Percentiles rank a stretch among this genome's conserved stretches.
phyloP scores from a whole-genome alignment of 2,888 invertebrate species.

The Drosophila mettleri region DNA sequence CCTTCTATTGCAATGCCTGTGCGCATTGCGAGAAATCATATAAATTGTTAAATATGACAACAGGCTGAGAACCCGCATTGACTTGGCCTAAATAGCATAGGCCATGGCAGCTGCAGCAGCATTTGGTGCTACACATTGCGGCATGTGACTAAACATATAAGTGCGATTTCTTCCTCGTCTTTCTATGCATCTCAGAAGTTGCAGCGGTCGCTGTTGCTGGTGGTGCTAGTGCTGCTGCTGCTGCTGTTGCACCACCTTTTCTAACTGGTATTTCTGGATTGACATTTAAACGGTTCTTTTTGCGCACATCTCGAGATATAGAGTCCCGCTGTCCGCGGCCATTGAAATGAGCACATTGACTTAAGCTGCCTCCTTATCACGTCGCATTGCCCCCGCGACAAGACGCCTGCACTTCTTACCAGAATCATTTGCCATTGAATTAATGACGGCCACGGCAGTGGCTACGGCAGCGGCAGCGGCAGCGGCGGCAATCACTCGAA shows the following conservation, averaged over 20 bases:
- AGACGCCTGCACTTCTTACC: constrained; percentile 55
- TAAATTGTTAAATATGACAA: constrained; percentile 50
- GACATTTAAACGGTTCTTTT: constrained; percentile 82
- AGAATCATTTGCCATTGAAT: constrained; percentile 60
- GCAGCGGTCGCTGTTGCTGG: constrained; percentile 4
- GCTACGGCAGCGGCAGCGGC: no score
- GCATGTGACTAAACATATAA: constrained; percentile 71
- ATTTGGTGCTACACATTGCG: constrained; percentile 71
- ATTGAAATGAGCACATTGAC: constrained; percentile 77
- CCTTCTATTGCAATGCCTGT: neutral
- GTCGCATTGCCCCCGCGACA: constrained; percentile 34
- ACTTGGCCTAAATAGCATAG: constrained; percentile 64
- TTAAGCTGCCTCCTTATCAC: constrained; percentile 65
- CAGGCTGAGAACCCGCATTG: constrained; percentile 41
- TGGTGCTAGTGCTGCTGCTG: constrained; percentile 31
- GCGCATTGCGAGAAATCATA: constrained; percentile 24
- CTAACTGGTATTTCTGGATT: constrained; percentile 82
- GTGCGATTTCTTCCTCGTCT: constrained; percentile 68
- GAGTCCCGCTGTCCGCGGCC: constrained; percentile 58
- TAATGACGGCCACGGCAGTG: constrained; percentile 32
- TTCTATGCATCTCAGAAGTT: constrained; percentile 17
- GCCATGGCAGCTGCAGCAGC: constrained; percentile 34
- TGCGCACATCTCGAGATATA: constrained; percentile 74
- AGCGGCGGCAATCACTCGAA: constrained; percentile 14
- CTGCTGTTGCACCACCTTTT: constrained; percentile 64